These are phyloP conservation scores for Heliconius congener DNA, from an alignment of 1,140 invertebrate species.

Conservation along the genomic window DNA sequence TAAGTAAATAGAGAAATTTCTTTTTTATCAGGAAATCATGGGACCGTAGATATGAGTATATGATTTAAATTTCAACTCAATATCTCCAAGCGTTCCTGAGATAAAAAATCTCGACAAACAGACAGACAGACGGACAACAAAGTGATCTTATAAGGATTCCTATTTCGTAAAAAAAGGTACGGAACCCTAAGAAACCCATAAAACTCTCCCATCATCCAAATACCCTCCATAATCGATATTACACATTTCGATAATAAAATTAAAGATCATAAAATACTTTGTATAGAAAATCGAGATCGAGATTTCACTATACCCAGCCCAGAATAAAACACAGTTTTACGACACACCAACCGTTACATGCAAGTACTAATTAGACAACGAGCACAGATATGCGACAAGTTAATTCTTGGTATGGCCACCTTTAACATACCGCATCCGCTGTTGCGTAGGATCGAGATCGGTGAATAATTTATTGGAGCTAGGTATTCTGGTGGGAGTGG, in stretches of 20 bases:
- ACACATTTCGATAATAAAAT: neutral
- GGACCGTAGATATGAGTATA: too few relatives aligned
- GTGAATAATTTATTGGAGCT: constrained; percentile 22
- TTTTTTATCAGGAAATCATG: too few relatives aligned
- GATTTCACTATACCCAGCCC: neutral
- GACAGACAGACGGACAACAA: too few relatives aligned
- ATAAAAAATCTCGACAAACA: too few relatives aligned
- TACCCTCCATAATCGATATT: too few relatives aligned
- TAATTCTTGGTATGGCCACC: constrained; percentile 23
- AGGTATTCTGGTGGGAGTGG: neutral
- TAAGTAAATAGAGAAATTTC: too few relatives aligned
- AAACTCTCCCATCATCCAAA: too few relatives aligned
- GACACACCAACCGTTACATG: neutral
- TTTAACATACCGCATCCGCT: constrained; percentile 24
- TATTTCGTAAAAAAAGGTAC: too few relatives aligned
- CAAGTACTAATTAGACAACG: constrained; percentile 21
- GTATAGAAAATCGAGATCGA: neutral
- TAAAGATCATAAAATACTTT: constrained; percentile 6
- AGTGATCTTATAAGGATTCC: too few relatives aligned
- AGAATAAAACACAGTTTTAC: neutral
- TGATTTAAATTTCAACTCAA: too few relatives aligned
- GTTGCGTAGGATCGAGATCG: constrained; percentile 16
- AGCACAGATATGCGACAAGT: constrained; percentile 8
- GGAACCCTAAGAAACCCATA: too few relatives aligned
- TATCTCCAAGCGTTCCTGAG: too few relatives aligned